Percentiles rank a stretch among this genome's conserved stretches.
phyloP scores from a whole-genome alignment of 1,140 invertebrate species.

The Leucophenga varia region DNA sequence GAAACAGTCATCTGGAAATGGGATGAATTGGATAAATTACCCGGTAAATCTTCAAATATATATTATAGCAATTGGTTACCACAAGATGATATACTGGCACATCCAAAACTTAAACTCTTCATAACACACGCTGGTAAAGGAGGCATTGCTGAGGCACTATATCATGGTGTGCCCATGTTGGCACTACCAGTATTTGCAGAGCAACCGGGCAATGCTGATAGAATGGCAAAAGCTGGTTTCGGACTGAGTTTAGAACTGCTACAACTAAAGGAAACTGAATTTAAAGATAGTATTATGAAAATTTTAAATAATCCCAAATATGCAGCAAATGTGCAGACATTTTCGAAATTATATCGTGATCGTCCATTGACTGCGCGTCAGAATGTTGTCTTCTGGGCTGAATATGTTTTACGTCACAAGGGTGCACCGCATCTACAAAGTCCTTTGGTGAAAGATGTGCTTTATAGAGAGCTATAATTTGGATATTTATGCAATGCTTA shows the following conservation, averaged over 20 bases:
- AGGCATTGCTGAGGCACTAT: constrained; percentile 58
- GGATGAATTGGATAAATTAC: constrained; percentile 30
- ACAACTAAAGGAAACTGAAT: not conserved
- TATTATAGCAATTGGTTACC: constrained; percentile 61
- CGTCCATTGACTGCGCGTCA: constrained; percentile 50
- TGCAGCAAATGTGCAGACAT: constrained; percentile 12
- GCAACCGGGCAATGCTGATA: constrained; percentile 24
- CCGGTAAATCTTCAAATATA: constrained; percentile 59
- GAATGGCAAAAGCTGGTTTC: constrained; percentile 10
- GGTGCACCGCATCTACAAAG: constrained; percentile 55
- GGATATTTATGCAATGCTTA: constrained; percentile 39
- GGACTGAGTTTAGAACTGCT: constrained; percentile 35
- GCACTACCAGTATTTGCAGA: constrained; percentile 55
- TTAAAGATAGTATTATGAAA: constrained; percentile 19
- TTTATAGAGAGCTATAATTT: constrained; percentile 37
- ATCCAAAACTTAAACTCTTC: constrained; percentile 57
- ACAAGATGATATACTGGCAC: constrained; percentile 59
- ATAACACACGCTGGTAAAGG: constrained; percentile 60
- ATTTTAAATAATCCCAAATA: constrained; percentile 26
- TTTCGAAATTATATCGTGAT: constrained; percentile 41
- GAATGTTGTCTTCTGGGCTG: constrained; percentile 56
- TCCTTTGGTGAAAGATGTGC: constrained; percentile 29
- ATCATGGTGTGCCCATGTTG: constrained; percentile 58
- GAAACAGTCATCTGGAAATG: constrained; percentile 60
- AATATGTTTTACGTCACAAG: constrained; percentile 57